A percentile compares a stretch with the other conserved stretches of the same genome.
Evolutionary conservation across 2,888 invertebrate genomes (phyloP).

Genomic region (Choreutis nemorana): DNA sequence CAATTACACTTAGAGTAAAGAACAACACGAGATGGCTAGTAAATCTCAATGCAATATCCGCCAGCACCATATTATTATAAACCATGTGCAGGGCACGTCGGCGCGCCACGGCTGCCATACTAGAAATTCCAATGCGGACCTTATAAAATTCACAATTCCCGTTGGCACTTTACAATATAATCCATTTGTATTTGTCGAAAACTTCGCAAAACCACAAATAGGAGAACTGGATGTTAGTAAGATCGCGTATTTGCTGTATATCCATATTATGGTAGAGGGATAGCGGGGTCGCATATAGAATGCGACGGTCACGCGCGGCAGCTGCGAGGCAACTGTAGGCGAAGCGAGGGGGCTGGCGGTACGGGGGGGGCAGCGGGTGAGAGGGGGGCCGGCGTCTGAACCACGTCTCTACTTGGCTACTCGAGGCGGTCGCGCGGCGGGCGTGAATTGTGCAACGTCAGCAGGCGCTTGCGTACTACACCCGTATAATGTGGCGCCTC

Average conservation of each 20-base stretch:
- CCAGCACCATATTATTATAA: conserved; percentile 50
- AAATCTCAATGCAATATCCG: conserved; percentile 39
- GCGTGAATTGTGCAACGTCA: conserved; percentile 56
- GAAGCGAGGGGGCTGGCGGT: conserved; percentile 20
- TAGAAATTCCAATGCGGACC: conserved; percentile 62
- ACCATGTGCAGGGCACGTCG: conserved; percentile 61
- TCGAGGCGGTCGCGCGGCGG: conserved; percentile 19
- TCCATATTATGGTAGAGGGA: conserved; percentile 55
- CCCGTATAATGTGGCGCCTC: conserved; percentile 8
- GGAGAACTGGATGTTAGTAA: conserved; percentile 55
- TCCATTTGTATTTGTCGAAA: conserved; percentile 62
- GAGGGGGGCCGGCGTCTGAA: conserved; percentile 32
- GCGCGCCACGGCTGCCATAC: conserved; percentile 49
- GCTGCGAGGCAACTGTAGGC: conserved; percentile 57
- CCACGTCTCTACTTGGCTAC: conserved; percentile 33
- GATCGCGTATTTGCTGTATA: conserved; percentile 59
- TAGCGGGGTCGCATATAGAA: conserved; percentile 51
- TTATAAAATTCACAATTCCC: conserved; percentile 37
- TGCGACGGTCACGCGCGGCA: conserved; percentile 60
- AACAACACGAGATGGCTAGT: conserved; percentile 25
- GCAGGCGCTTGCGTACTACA: conserved; percentile 44
- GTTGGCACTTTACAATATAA: conserved; percentile 61
- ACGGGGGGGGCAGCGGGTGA: conserved; percentile 15
- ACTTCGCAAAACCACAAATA: conserved; percentile 62
- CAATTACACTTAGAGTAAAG: conserved; percentile 36